phyloP scores from a whole-genome alignment of 2,888 invertebrate genomes.

The Thereva unica region DNA sequence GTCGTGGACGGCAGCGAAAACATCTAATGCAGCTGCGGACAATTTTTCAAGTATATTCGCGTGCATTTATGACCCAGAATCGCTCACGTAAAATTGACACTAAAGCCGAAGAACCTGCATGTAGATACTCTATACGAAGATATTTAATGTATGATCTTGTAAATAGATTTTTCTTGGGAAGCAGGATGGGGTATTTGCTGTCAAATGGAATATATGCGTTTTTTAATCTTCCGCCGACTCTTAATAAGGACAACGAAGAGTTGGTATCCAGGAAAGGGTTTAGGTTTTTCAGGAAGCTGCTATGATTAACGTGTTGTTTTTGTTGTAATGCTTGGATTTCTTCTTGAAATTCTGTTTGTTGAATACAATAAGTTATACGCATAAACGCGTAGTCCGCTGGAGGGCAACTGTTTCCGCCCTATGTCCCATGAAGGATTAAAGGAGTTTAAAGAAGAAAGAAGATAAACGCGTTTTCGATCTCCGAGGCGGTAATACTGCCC shows the following conservation, averaged over 20 bases:
- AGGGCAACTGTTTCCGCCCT: too few relatives aligned
- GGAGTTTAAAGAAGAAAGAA: too few relatives aligned
- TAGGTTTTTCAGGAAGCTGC: neutral
- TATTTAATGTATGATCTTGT: neutral
- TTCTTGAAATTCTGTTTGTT: neutral
- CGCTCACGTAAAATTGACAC: constrained; percentile 18
- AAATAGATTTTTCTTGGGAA: constrained; percentile 17
- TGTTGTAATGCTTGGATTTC: too few relatives aligned
- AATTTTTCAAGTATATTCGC: neutral
- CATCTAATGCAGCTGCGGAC: constrained; percentile 18
- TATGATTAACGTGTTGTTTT: neutral
- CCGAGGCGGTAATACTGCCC: neutral
- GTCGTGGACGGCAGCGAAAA: neutral
- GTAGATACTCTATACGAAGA: constrained; percentile 19
- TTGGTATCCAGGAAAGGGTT: constrained; percentile 7
- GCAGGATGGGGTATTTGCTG: neutral
- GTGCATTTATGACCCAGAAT: constrained; percentile 19
- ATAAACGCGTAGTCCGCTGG: too few relatives aligned
- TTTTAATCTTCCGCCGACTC: constrained; percentile 1
- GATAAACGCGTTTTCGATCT: constrained; percentile 1
- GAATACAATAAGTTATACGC: neutral
- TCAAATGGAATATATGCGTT: constrained; percentile 15
- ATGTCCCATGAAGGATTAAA: too few relatives aligned
- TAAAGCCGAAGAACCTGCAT: constrained; percentile 20
- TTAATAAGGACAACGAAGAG: neutral